Conservation (phyloP, 2,113 vertebrate genomes). For the Dendropsophus ebraccatus region DNA sequence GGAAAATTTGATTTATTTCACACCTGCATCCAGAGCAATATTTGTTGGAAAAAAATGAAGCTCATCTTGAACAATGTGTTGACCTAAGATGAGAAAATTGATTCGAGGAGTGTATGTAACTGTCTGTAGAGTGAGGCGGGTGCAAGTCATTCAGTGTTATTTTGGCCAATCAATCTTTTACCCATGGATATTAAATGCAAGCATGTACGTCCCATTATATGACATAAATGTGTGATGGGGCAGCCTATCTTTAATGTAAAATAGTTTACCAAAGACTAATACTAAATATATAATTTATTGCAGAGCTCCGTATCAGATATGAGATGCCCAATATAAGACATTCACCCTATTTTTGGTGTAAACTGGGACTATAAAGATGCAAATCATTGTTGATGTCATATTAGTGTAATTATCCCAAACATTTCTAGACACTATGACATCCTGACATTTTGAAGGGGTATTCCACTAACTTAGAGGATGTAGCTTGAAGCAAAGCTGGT, state of each 20-base stretch:
- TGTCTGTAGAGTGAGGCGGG: background rate
- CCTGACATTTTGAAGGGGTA: too few species aligned
- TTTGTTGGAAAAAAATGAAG: constrained; percentile 55
- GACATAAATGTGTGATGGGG: background rate
- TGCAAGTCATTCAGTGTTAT: constrained; percentile 11
- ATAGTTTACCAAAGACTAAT: background rate
- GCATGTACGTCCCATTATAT: background rate
- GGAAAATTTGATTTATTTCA: constrained; percentile 52
- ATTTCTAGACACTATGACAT: too few species aligned
- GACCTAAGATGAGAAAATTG: constrained; percentile 58
- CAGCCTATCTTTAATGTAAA: background rate
- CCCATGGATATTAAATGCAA: background rate
- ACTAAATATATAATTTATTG: background rate
- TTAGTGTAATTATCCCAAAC: too few species aligned
- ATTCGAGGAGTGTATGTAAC: constrained; percentile 51
- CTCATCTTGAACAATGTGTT: constrained; percentile 51
- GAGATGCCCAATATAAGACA: background rate
- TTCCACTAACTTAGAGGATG: too few species aligned
- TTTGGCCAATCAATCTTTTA: constrained; percentile 35
- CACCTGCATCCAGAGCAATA: constrained; percentile 44
- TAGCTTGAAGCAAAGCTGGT: too few species aligned
- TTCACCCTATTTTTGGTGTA: background rate
- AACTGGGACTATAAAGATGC: too few species aligned
- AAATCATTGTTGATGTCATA: too few species aligned
- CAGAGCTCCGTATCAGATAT: background rate